phyloP scores from a whole-genome alignment of 2,113 vertebrate species.

The Manacus vitellinus region DNA sequence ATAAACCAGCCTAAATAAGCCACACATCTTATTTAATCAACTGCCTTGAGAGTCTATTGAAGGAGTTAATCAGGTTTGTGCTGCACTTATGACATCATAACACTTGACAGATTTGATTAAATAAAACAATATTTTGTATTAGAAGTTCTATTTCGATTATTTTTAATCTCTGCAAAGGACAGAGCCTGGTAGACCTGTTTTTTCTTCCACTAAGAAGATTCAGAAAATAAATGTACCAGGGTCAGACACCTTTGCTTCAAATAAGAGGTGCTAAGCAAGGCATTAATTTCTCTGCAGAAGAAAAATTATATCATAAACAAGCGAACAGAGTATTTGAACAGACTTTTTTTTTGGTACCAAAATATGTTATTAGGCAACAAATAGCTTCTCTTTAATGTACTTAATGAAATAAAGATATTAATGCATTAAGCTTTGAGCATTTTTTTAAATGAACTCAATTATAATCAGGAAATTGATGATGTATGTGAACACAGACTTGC shows the following conservation, averaged over 20 bases:
- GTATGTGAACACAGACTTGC: background rate
- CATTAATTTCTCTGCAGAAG: background rate
- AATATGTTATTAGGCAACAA: background rate
- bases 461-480: conserved; percentile 43
- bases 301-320: background rate
- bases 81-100: conserved; percentile 16
- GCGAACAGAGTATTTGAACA: background rate
- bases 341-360: background rate
- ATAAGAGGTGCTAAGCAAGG: background rate
- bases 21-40: conserved; percentile 5
- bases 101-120: conserved; percentile 27
- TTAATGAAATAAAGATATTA: conserved; percentile 52
- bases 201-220: background rate
- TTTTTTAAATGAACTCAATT: conserved; percentile 37
- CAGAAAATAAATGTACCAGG: background rate
- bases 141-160: background rate
- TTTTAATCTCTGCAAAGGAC: background rate
- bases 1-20: background rate
- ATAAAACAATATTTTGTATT: background rate
- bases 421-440: conserved; percentile 24
- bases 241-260: background rate
- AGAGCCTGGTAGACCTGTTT: background rate
- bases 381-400: background rate
- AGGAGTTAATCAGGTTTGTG: conserved; percentile 24
- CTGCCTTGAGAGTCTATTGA: background rate